Percentiles rank a stretch among this genome's conserved stretches.
Evolutionary conservation across 2,888 invertebrate species (phyloP).

Genomic region (Stegana nigrithorax): DNA sequence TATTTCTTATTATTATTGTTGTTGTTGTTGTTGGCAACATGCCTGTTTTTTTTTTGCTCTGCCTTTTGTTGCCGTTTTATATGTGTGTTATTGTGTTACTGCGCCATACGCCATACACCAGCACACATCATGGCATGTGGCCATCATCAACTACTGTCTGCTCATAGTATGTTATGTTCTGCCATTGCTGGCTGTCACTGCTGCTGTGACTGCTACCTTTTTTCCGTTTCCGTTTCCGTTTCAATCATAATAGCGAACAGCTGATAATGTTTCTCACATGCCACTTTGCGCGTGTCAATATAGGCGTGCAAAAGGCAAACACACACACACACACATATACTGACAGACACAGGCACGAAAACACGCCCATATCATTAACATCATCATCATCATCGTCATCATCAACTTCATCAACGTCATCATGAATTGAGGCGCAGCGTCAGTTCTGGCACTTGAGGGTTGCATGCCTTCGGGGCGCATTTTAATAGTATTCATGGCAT

Average conservation of each 20-base stretch:
- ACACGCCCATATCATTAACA: background rate
- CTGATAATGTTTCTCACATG: constrained; percentile 49
- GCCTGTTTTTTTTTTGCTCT: constrained; percentile 22
- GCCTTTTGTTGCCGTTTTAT: constrained; percentile 48
- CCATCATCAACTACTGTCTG: too few species aligned
- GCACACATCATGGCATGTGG: too few species aligned
- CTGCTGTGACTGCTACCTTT: constrained; percentile 7
- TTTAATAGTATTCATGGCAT: constrained; percentile 10
- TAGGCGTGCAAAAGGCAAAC: background rate
- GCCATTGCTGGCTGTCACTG: constrained; percentile 18
- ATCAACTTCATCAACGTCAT: too few species aligned
- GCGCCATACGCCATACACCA: constrained; percentile 19
- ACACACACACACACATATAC: constrained; percentile 29
- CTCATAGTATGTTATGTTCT: too few species aligned
- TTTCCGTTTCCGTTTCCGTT: constrained; percentile 40
- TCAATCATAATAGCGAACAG: constrained; percentile 52
- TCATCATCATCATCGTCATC: too few species aligned
- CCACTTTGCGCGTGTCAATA: constrained; percentile 6
- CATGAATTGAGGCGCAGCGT: too few species aligned
- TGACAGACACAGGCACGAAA: constrained; percentile 25
- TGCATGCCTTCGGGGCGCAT: background rate
- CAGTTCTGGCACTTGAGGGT: too few species aligned
- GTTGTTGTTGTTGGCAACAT: too few species aligned
- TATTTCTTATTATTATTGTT: too few species aligned
- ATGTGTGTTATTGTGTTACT: constrained; percentile 32